These are phyloP conservation scores for Rafetus swinhoei DNA, from an alignment of 2,113 vertebrate species.

Conservation along the genomic window DNA sequence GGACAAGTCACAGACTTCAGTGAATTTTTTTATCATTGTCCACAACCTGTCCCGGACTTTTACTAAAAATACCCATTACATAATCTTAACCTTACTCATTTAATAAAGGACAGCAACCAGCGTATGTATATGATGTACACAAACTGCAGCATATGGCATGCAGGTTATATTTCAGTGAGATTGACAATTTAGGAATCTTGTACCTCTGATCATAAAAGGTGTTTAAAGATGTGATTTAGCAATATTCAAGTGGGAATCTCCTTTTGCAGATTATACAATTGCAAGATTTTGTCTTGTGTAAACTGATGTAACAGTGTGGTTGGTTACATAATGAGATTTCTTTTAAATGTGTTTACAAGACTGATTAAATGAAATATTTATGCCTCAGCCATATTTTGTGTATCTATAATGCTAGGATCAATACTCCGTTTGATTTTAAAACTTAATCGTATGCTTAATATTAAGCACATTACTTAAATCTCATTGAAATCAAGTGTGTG, in stretches of 20 bases:
- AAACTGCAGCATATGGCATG: conserved; percentile 45
- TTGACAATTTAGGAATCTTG: conserved; percentile 7
- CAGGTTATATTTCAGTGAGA: conserved; percentile 32
- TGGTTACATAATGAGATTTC: conserved; percentile 2
- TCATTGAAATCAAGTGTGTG: background rate
- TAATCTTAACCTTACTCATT: background rate
- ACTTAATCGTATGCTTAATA: background rate
- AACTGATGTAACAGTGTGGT: background rate
- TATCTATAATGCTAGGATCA: background rate
- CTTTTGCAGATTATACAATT: background rate
- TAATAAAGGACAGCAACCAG: background rate
- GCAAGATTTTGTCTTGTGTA: background rate
- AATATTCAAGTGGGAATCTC: background rate
- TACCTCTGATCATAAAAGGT: background rate
- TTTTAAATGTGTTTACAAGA: background rate
- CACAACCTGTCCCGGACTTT: no score
- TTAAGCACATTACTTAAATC: background rate
- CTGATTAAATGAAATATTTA: background rate
- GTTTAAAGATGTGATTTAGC: background rate
- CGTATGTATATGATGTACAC: conserved; percentile 12
- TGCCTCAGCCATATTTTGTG: rapidly evolving
- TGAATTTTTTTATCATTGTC: no score
- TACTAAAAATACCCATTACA: no score
- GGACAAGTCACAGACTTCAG: no score
- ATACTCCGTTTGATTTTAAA: background rate